Base-by-base conservation (phyloP, 2,113 vertebrate species). In the Aphelocoma coerulescens region DNA sequence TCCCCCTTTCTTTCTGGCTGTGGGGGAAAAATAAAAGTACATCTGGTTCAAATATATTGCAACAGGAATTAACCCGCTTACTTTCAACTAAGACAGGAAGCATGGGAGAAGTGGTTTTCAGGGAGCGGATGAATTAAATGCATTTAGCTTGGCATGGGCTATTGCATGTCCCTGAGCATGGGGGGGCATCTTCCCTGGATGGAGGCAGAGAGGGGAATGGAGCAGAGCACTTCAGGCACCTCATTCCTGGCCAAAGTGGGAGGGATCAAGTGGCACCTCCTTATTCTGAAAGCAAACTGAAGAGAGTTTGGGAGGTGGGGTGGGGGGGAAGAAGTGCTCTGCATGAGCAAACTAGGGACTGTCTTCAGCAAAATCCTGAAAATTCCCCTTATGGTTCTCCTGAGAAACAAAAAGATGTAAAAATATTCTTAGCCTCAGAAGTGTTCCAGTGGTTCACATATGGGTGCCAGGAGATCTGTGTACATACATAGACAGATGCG, bases 1-100 rank as follows among this genome's bases (percentile, higher is more conserved):
- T 86, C 63, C 28, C 14, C 43, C 28, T 92, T 95, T 94, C 61
- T 96, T 88, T 95, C 55, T 96, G 73, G 16, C 62, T 59, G 27
- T 71, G 55, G 19, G 39, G 74, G 19, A 62, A 87, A 78, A 69
- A 87, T 62, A 54, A 54, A 62, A 35, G 66, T 84, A 74, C 92
- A 95, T 83, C 85, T 96, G 88, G 52, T 94, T 96, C 79, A 72
- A 52, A 89, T 94, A 63, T 71, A 72, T 49, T 78, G 39, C 68
- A 91, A 54, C 24, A 80, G 39, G 63, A 92, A 81, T 95, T 92
- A 95, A 91, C 46, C 62, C 27, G 0, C 91, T 71, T 73, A 51
- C 71, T 82, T 93, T 96, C 88, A 88, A 51, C 43, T 84, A 71
- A 91, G n/a, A 39, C 39, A 49, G 82, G 62, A 76, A 76, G 51